A percentile compares a stretch with the other conserved stretches of the same genome.
phyloP scores from a whole-genome alignment of 1,140 invertebrate genomes.

The Drosophila erecta region DNA sequence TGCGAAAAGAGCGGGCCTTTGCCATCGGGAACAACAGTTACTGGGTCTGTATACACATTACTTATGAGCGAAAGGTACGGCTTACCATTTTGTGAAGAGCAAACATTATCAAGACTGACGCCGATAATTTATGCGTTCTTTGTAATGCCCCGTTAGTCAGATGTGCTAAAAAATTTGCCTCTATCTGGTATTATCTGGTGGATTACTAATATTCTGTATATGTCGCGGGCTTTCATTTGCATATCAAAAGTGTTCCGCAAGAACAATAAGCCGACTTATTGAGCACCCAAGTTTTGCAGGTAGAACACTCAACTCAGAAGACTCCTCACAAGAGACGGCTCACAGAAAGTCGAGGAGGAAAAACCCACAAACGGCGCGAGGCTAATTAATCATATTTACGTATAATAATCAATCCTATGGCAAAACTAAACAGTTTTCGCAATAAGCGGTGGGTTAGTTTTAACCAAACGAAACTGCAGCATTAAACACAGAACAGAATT shows the following conservation, averaged over 20 bases:
- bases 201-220: too few species aligned
- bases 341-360: too few species aligned
- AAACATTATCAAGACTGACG: conserved; percentile 3
- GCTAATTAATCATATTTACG: conserved; percentile 3
- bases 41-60: conserved; percentile 39
- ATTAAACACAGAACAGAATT: not conserved
- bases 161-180: not conserved
- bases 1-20: conserved; percentile 27
- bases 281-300: conserved; percentile 28
- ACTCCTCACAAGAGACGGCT: not conserved
- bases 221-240: conserved; percentile 4
- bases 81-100: conserved; percentile 19
- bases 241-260: conserved; percentile 44
- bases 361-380: conserved; percentile 8
- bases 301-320: conserved; percentile 2
- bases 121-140: conserved; percentile 8
- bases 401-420: conserved; percentile 21
- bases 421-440: conserved; percentile 61
- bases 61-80: conserved; percentile 37
- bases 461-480: conserved; percentile 20
- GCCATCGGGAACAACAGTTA: conserved; percentile 10
- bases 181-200: conserved; percentile 6
- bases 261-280: conserved; percentile 41
- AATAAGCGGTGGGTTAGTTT: conserved; percentile 27
- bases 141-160: not conserved